These are phyloP conservation scores for Sebastes jordani DNA, from an alignment of 2,797 vertebrate species.

Conservation along the genomic window DNA sequence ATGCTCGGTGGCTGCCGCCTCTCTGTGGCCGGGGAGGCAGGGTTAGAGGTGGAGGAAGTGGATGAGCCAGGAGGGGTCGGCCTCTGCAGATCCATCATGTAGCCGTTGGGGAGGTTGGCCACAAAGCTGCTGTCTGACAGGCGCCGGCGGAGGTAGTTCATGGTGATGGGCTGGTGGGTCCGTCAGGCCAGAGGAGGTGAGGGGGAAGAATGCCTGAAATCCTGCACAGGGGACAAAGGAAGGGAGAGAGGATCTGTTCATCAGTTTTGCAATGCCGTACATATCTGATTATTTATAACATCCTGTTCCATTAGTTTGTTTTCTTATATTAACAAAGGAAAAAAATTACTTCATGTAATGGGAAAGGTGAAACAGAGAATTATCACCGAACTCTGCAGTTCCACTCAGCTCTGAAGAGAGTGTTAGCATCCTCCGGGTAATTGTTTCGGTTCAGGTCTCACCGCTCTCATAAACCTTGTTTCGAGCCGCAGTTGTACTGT, in stretches of 20 bases:
- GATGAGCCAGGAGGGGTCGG: conserved; percentile 86
- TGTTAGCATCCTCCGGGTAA: no score
- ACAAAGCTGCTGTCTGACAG: conserved; percentile 97
- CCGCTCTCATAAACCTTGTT: no score
- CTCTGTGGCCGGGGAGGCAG: conserved; percentile 89
- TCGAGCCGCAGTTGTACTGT: accelerated
- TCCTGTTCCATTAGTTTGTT: accelerated
- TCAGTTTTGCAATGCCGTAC: accelerated
- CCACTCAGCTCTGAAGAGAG: no score
- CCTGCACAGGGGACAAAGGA: conserved; percentile 14
- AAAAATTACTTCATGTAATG: accelerated
- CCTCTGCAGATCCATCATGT: conserved; percentile 95
- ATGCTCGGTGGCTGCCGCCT: conserved; percentile 83
- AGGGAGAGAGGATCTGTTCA: background rate
- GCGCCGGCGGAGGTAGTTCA: conserved; percentile 97
- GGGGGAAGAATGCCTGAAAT: conserved; percentile 27
- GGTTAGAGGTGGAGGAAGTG: conserved; percentile 89
- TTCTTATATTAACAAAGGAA: background rate
- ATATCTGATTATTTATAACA: background rate
- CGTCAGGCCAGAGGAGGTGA: conserved; percentile 56
- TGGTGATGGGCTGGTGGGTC: conserved; percentile 69
- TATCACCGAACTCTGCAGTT: no score
- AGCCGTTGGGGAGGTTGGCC: conserved; percentile 95
- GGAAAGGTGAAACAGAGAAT: background rate
- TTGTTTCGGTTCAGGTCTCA: no score